These are phyloP conservation scores for Myotis yumanensis DNA, from an alignment of 2,113 vertebrate genomes.

Conservation along the genomic window DNA sequence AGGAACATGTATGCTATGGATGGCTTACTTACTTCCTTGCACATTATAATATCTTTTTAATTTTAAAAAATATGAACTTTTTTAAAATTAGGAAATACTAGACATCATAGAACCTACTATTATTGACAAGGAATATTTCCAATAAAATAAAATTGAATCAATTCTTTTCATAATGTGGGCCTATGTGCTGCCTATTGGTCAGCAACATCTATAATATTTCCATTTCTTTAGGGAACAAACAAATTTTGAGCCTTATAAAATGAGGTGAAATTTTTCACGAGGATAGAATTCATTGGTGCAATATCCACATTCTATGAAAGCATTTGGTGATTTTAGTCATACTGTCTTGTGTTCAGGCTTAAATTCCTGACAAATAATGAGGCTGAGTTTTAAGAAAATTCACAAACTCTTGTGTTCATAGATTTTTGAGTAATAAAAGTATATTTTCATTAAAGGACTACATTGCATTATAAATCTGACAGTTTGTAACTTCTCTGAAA, in stretches of 20 bases:
- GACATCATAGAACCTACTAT: not conserved
- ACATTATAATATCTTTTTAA: not conserved
- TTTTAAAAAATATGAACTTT: not conserved
- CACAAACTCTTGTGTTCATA: not conserved
- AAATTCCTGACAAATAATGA: conserved; percentile 23
- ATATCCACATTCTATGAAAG: conserved; percentile 27
- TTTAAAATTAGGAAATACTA: not conserved
- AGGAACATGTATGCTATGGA: not conserved
- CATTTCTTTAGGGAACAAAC: not conserved
- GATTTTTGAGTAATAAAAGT: not conserved
- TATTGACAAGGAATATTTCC: not conserved
- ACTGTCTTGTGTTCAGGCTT: not conserved
- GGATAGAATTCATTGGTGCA: conserved; percentile 20
- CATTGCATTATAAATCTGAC: not conserved
- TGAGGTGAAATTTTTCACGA: not conserved
- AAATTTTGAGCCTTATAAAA: conserved; percentile 28
- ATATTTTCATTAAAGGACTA: not conserved
- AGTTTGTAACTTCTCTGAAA: not conserved
- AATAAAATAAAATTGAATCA: not conserved
- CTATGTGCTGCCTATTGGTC: not conserved
- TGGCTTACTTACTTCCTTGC: not conserved
- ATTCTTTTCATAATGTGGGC: not conserved
- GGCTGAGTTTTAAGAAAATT: conserved; percentile 12
- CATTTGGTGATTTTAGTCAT: not conserved
- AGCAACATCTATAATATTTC: not conserved